Percentiles rank a stretch among this genome's conserved stretches.
Conservation (phyloP, 2,888 invertebrate genomes). For the Anorthoa munda region DNA sequence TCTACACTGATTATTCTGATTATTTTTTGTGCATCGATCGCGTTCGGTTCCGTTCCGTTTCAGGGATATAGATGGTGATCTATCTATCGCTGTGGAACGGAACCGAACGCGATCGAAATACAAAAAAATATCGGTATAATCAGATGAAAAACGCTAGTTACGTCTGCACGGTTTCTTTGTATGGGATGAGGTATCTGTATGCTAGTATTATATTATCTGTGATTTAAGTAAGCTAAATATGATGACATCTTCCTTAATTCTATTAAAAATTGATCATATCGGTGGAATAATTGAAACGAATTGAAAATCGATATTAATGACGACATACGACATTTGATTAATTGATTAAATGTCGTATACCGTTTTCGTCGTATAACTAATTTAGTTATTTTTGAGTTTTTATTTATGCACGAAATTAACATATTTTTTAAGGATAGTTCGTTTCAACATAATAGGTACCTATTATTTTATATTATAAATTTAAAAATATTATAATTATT, state of each 20-base stretch:
- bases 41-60: no score
- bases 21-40: no score
- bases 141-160: no score
- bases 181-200: no score
- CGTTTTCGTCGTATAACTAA: not conserved
- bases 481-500: not conserved
- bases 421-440: not conserved
- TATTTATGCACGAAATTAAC: not conserved
- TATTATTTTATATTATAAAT: not conserved
- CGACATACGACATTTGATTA: not conserved
- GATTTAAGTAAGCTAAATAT: constrained; percentile 11
- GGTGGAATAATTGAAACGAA: constrained; percentile 48
- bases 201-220: no score
- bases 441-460: not conserved
- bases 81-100: no score
- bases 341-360: constrained; percentile 22
- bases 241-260: constrained; percentile 16
- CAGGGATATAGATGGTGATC: no score
- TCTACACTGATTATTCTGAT: no score
- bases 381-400: not conserved
- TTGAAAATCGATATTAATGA: not conserved
- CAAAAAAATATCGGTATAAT: no score
- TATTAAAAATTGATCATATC: constrained; percentile 49
- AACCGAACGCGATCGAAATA: no score
- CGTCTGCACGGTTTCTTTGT: no score